Conservation (phyloP, 2,797 vertebrate species). For the Poecilia picta region DNA sequence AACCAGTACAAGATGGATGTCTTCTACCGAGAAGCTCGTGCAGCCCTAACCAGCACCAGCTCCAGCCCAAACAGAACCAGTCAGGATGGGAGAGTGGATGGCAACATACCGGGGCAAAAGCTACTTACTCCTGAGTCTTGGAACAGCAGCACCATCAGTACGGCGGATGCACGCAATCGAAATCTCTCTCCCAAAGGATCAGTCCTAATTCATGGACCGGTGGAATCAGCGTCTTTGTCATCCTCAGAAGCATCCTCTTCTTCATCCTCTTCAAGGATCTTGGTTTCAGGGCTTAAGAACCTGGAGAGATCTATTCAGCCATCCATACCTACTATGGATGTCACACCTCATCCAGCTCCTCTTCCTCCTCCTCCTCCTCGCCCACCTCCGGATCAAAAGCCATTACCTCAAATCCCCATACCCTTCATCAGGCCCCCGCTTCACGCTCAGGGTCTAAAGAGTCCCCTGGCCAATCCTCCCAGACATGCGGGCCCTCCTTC, state of each 20-base stretch:
- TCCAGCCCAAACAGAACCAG: conserved; percentile 88
- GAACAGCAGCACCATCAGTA: conserved; percentile 80
- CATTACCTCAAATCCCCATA: conserved; percentile 91
- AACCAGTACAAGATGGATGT: conserved; percentile 99
- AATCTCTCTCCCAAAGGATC: conserved; percentile 90
- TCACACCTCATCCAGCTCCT: conserved; percentile 77
- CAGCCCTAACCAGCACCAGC: conserved; percentile 92
- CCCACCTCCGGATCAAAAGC: conserved; percentile 88
- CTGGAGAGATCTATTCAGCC: conserved; percentile 86
- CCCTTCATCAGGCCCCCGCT: conserved; percentile 92
- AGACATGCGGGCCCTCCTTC: conserved; percentile 85
- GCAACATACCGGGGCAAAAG: conserved; percentile 83
- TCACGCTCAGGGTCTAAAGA: conserved; percentile 91
- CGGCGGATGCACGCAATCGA: conserved; percentile 76
- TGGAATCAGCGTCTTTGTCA: conserved; percentile 85
- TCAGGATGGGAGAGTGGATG: conserved; percentile 88
- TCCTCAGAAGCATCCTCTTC: conserved; percentile 87
- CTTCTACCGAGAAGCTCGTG: conserved; percentile 98
- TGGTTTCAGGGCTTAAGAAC: conserved; percentile 85
- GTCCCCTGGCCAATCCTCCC: conserved; percentile 84
- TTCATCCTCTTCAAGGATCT: conserved; percentile 86
- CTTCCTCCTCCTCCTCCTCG: conserved; percentile 81
- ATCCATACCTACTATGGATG: conserved; percentile 68
- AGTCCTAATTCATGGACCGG: conserved; percentile 71
- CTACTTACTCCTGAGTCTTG: conserved; percentile 98